A percentile compares a stretch with the other conserved stretches of the same genome.
Conservation (phyloP, 2,113 vertebrate species). For the Heliornis fulica region DNA sequence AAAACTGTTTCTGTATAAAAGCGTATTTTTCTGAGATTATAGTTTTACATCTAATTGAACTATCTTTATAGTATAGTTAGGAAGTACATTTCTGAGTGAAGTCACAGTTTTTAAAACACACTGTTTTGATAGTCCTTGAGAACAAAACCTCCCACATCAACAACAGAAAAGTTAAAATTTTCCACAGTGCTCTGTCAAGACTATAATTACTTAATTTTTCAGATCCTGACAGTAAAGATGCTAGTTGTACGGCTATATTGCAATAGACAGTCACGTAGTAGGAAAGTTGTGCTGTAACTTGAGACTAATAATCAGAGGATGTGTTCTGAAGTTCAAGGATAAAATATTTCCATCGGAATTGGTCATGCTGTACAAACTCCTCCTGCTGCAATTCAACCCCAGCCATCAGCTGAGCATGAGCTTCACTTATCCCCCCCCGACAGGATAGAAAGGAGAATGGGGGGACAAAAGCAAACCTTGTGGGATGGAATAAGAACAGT, state of each 20-base stretch:
- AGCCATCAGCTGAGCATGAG: too few species aligned
- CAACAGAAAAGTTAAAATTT: neutral
- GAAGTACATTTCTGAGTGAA: neutral
- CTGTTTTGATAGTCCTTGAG: neutral
- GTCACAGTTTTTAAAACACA: neutral
- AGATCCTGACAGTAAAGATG: neutral
- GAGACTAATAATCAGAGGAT: neutral
- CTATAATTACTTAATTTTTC: neutral
- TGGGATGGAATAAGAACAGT: too few species aligned
- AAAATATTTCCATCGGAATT: neutral
- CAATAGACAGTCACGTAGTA: neutral
- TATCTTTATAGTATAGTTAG: neutral
- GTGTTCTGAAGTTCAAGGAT: neutral
- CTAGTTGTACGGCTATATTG: neutral
- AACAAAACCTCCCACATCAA: neutral
- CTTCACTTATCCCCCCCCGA: too few species aligned
- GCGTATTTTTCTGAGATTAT: neutral
- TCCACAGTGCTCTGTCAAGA: neutral
- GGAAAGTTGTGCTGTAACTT: neutral
- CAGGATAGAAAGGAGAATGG: too few species aligned
- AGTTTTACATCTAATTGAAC: neutral
- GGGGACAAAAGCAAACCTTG: too few species aligned
- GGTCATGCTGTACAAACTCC: accelerated
- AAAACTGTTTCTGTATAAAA: neutral
- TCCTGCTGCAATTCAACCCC: too few species aligned